These are phyloP conservation scores for Zaprionus bogoriensis DNA, from an alignment of 2,888 invertebrate species.

Conservation along the genomic window DNA sequence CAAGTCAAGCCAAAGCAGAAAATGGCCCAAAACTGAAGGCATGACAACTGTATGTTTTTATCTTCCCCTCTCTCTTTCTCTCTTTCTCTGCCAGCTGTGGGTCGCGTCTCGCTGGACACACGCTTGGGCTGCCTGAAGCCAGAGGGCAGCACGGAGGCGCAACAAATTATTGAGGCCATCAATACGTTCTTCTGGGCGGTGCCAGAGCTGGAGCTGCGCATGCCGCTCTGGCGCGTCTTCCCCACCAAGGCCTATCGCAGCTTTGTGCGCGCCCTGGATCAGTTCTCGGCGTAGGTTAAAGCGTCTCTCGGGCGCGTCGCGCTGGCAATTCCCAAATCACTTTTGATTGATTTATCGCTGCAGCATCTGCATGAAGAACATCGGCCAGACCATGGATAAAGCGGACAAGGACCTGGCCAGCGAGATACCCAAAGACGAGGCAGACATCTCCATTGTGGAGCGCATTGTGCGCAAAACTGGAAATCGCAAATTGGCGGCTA, in stretches of 20 bases:
- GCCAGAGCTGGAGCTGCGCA: constrained; percentile 88
- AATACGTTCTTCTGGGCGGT: constrained; percentile 91
- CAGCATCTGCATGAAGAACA: constrained; percentile 85
- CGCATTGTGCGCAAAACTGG: constrained; percentile 85
- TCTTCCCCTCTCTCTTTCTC: background rate
- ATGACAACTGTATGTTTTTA: constrained; percentile 4
- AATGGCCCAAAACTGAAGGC: background rate
- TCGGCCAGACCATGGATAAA: constrained; percentile 84
- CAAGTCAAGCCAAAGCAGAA: background rate
- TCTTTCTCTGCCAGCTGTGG: constrained; percentile 86
- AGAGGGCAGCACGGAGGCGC: constrained; percentile 86
- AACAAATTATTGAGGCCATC: constrained; percentile 90
- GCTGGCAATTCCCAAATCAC: background rate
- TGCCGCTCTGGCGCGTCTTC: constrained; percentile 90
- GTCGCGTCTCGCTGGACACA: constrained; percentile 91
- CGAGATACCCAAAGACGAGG: constrained; percentile 76
- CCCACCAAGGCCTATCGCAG: constrained; percentile 88
- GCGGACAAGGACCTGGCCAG: constrained; percentile 74
- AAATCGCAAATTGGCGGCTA: constrained; percentile 86
- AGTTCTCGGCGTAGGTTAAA: constrained; percentile 86
- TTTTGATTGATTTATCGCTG: constrained; percentile 25
- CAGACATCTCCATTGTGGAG: constrained; percentile 85
- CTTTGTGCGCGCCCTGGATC: constrained; percentile 88
- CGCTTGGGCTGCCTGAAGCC: constrained; percentile 89
- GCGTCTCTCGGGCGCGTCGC: background rate